Evolutionary conservation across 2,113 vertebrate species (phyloP), one percentile per base, ranked within the genome.

Genomic region (Mionectes macconnelli): DNA sequence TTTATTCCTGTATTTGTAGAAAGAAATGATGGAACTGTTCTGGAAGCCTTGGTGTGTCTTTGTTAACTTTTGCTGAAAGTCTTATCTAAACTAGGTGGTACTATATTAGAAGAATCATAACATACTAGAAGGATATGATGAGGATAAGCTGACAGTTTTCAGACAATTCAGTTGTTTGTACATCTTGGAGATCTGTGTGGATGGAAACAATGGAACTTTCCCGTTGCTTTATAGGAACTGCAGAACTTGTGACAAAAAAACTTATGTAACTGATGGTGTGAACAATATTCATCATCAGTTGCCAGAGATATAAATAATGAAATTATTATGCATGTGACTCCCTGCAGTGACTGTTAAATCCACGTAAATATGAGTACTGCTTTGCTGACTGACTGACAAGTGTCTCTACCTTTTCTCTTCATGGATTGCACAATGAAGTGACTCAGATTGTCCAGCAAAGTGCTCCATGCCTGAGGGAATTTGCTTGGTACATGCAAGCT

Each of bases 361-460:
- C 75, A 5, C 85, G 62, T 87, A 56, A 90, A 77, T n/a, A 30
- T 45, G 84, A 93, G 59, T 31, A 72, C n/a, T n/a, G n/a, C n/a
- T 74, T 91, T 96, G 83, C 76, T 87, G 73, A 80, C 82, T 63
- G 57, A 67, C 49, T 89, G 64, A 77, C 73, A 78, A 93, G 35
- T 49, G 37, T 74, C 60, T 86, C 49, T 67, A 57, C 50, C 72
- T 92, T 84, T 89, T 91, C 75, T 79, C 73, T 84, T 82, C 80
- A 89, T 37, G 81, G 33, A 42, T 95, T 95, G 85, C 89, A 84
- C 84, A 96, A 89, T 22, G 24, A 84, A 79, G 57, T 78, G 53
- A 84, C 69, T 84, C 87, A 74, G 50, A 31, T 64, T 50, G 53
- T 81, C 77, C 80, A 81, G 47, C 27, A 16, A 75, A 90, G 50